Percentiles rank a stretch among this genome's conserved stretches.
These are phyloP conservation scores for Agrotis ipsilon DNA, from an alignment of 2,888 invertebrate genomes.

Conservation along the genomic window DNA sequence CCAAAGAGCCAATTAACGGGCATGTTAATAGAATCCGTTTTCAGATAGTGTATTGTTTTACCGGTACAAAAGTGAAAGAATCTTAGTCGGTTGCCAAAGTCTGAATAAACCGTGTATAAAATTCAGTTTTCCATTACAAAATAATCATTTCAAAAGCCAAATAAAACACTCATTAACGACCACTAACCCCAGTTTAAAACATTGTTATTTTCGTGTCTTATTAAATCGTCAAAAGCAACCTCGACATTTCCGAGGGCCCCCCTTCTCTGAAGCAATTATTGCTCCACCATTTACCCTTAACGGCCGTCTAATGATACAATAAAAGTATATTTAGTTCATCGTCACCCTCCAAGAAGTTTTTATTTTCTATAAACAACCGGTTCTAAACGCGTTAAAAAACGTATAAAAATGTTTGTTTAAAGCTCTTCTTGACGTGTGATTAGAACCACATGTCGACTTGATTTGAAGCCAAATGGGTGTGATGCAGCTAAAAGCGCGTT, in stretches of 20 bases:
- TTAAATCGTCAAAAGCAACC: constrained; percentile 38
- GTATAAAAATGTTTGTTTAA: constrained; percentile 67
- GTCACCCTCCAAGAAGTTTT: constrained; percentile 57
- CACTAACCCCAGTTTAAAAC: constrained; percentile 24
- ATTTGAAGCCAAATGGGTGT: constrained; percentile 51
- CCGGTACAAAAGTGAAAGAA: no score
- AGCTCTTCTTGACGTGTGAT: constrained; percentile 65
- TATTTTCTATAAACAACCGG: constrained; percentile 68
- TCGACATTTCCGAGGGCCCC: constrained; percentile 13
- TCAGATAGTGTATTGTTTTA: no score
- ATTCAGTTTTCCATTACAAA: not conserved
- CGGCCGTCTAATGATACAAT: constrained; percentile 57
- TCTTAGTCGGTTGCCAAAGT: not conserved
- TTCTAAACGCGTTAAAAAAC: constrained; percentile 65
- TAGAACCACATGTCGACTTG: constrained; percentile 66
- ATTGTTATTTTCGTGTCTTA: constrained; percentile 44
- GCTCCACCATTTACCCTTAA: constrained; percentile 39
- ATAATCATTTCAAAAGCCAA: constrained; percentile 11
- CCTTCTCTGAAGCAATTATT: constrained; percentile 36
- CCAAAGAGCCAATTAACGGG: no score
- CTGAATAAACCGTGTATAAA: not conserved
- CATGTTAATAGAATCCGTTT: no score
- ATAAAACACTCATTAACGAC: constrained; percentile 22
- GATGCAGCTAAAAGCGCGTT: constrained; percentile 16
- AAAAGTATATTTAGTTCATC: constrained; percentile 59